phyloP scores from a whole-genome alignment of 2,888 invertebrate species.

The Disparrhopalites patrizii region DNA sequence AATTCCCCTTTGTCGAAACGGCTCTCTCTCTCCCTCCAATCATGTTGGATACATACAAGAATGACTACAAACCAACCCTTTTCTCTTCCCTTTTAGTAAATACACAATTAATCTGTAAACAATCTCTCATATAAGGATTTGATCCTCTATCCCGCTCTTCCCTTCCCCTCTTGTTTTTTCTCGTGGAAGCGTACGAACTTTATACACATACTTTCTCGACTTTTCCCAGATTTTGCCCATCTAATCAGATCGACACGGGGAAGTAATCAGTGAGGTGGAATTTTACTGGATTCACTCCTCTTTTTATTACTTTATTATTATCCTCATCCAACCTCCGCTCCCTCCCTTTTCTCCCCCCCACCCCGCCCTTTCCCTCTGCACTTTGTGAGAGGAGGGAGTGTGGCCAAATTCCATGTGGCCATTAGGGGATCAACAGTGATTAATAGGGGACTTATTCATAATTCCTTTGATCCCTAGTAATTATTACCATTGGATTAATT shows the following conservation, averaged over 20 bases:
- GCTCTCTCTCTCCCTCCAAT: neutral
- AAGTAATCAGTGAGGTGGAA: neutral
- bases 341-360: neutral
- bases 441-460: too few species aligned
- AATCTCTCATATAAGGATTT: conserved; percentile 28
- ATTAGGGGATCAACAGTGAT: neutral
- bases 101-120: conserved; percentile 30
- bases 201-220: conserved; percentile 9
- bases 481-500: too few species aligned
- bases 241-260: conserved; percentile 18
- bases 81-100: conserved; percentile 5
- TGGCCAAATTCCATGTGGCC: neutral
- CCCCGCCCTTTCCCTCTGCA: conserved; percentile 2
- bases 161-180: too few species aligned
- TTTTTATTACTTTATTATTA: too few species aligned
- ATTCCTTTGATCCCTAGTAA: too few species aligned
- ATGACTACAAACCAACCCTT: conserved; percentile 16
- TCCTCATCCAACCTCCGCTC: neutral
- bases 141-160: neutral
- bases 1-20: neutral
- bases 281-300: neutral
- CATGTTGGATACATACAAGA: neutral
- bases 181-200: too few species aligned
- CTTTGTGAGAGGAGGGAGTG: too few species aligned
- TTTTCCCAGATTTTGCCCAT: conserved; percentile 26